Evolutionary conservation across 2,113 vertebrate species (phyloP).

Genomic region (Scopus umbretta): DNA sequence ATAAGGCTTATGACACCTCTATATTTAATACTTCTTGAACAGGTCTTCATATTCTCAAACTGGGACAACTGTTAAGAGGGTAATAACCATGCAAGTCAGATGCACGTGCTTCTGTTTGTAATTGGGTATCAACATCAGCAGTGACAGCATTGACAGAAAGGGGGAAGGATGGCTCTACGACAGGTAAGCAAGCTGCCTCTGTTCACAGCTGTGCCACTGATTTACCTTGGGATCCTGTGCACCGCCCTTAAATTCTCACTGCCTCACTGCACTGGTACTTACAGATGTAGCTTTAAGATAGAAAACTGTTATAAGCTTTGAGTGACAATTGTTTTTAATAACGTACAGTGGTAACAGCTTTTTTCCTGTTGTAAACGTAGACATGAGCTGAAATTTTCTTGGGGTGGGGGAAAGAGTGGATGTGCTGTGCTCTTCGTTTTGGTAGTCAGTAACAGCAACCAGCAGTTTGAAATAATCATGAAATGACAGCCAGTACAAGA

Average conservation of each 20-base stretch:
- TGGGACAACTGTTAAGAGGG: background rate
- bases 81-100: background rate
- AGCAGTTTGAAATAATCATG: background rate
- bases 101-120: background rate
- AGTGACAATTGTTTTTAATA: background rate
- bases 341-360: background rate
- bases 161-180: background rate
- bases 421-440: background rate
- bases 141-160: background rate
- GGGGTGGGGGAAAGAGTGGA: background rate
- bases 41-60: background rate
- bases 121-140: background rate
- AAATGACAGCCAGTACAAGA: background rate
- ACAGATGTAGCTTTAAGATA: background rate
- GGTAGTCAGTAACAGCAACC: background rate
- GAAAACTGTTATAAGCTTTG: background rate
- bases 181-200: background rate
- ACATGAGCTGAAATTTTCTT: background rate
- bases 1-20: background rate
- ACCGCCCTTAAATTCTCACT: background rate
- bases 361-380: background rate
- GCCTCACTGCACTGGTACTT: background rate
- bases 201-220: background rate
- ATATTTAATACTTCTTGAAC: background rate
- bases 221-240: background rate